Conservation (phyloP, 2,113 vertebrate genomes). For the Cepphus grylle region DNA sequence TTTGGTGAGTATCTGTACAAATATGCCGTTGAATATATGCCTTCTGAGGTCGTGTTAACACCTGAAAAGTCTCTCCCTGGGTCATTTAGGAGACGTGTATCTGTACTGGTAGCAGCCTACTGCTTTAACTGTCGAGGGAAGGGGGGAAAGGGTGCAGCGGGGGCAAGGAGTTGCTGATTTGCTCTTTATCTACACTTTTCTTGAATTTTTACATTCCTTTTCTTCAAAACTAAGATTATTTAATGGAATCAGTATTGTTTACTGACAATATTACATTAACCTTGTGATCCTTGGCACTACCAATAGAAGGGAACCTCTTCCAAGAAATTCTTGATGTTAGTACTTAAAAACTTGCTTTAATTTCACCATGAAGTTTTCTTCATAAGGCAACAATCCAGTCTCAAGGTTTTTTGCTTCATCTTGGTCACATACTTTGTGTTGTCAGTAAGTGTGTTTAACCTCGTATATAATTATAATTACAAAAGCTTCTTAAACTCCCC, state of each 20-base stretch:
- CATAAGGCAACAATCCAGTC: not conserved
- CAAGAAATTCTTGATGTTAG: not conserved
- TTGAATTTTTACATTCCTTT: not conserved
- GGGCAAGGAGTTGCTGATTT: not conserved
- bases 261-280: not conserved
- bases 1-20: not conserved
- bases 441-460: not conserved
- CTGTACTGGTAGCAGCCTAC: not conserved
- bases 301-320: not conserved
- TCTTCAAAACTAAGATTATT: not conserved
- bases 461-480: not conserved
- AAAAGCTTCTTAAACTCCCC: not conserved
- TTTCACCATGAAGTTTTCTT: not conserved
- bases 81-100: not conserved
- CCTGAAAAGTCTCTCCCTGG: not conserved
- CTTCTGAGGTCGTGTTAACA: not conserved
- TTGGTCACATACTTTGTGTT: not conserved
- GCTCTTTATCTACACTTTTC: not conserved
- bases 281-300: not conserved
- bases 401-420: not conserved
- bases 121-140: not conserved
- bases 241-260: not conserved
- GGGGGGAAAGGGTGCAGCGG: fast-evolving
- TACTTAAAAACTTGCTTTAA: not conserved
- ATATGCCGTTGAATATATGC: fast-evolving